Percentiles rank a stretch among this genome's conserved stretches.
Evolutionary conservation across 2,797 vertebrate species (phyloP).

Genomic region (Coreius guichenoti): DNA sequence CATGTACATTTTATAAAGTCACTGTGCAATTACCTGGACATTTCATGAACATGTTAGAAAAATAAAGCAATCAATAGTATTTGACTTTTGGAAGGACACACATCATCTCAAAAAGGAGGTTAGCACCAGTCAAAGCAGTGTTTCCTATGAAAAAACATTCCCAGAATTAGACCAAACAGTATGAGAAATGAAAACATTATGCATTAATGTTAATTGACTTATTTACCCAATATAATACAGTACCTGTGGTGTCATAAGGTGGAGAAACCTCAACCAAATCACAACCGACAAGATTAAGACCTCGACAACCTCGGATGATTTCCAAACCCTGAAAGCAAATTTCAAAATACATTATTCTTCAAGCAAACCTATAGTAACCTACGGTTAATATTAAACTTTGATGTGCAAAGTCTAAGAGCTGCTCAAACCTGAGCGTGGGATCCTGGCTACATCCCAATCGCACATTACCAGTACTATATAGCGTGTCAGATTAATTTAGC

Average conservation of each 20-base stretch:
- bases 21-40: not conserved
- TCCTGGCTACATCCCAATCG: not conserved
- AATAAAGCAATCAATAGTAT: constrained; percentile 67
- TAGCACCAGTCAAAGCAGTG: constrained; percentile 90
- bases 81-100: constrained; percentile 86
- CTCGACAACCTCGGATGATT: constrained; percentile 90
- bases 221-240: constrained; percentile 37
- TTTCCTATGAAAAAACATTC: constrained; percentile 79
- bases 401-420: not conserved
- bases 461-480: not conserved
- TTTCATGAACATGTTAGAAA: not conserved
- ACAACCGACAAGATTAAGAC: constrained; percentile 89
- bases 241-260: constrained; percentile 88
- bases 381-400: constrained; percentile 15
- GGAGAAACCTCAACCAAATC: constrained; percentile 95
- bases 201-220: not conserved
- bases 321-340: constrained; percentile 85
- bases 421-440: not conserved
- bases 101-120: constrained; percentile 95
- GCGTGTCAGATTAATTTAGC: not conserved
- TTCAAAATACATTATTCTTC: not conserved
- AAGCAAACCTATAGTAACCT: constrained; percentile 18
- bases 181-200: not conserved
- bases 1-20: not conserved
- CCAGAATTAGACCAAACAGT: not conserved